Evolutionary conservation across 2,888 invertebrate species (phyloP).

Genomic region (Notodonta dromedarius): DNA sequence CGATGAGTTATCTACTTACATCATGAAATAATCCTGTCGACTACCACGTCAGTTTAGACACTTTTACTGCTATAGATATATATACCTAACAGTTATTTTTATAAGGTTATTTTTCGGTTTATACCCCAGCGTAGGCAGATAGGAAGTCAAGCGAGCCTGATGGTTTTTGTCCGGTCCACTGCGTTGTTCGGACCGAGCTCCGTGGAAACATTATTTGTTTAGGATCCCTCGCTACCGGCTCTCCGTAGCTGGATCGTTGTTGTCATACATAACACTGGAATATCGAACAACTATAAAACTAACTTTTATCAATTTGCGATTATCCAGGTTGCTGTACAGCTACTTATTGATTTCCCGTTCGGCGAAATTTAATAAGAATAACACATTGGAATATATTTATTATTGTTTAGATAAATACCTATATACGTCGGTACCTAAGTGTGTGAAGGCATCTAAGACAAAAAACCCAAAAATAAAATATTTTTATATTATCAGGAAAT

Average conservation of each 20-base stretch:
- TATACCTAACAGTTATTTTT: neutral
- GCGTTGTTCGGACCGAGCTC: constrained; percentile 32
- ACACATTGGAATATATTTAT: no score
- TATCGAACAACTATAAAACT: constrained; percentile 8
- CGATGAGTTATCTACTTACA: no score
- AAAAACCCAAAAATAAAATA: no score
- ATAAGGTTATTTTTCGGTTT: neutral
- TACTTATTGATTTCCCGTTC: neutral
- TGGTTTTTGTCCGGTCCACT: constrained; percentile 40
- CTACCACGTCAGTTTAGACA: no score
- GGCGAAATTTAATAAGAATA: neutral
- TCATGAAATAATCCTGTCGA: no score
- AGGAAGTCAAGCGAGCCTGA: constrained; percentile 31
- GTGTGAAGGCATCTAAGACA: no score
- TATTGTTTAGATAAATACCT: no score
- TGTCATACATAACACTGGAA: constrained; percentile 16
- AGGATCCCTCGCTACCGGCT: constrained; percentile 41
- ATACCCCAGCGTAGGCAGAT: constrained; percentile 11
- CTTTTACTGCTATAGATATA: no score
- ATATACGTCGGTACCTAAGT: no score
- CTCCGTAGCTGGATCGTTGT: constrained; percentile 18
- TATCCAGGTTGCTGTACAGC: no score
- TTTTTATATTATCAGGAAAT: neutral
- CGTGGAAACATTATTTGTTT: constrained; percentile 53
- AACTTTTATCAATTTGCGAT: neutral